Conservation (phyloP, 2,888 invertebrate species). For the Caenorhabditis plicata region DNA sequence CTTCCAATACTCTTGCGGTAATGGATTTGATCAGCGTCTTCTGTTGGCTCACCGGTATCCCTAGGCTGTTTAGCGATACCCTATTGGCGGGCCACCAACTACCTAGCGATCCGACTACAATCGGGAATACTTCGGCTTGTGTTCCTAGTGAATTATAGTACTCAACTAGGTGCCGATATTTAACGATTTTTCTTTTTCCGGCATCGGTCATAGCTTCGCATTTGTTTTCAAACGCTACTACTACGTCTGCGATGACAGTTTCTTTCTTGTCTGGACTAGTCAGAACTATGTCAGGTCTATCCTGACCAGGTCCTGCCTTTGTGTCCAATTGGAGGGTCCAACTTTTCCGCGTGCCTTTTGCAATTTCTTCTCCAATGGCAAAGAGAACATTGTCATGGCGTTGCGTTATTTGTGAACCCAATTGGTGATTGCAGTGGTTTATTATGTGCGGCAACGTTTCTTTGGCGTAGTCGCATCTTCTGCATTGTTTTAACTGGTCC, state of each 20-base stretch:
- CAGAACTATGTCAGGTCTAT: conserved; percentile 1
- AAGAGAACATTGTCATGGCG: conserved; percentile 2
- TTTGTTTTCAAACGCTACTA: conserved; percentile 5
- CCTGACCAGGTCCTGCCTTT: neutral
- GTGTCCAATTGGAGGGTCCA: neutral
- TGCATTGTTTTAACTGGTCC: too few relatives aligned
- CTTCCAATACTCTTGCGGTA: neutral
- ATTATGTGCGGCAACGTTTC: conserved; percentile 5
- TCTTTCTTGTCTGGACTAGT: neutral
- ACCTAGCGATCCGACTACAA: conserved; percentile 1
- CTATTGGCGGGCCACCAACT: neutral
- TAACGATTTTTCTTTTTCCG: neutral
- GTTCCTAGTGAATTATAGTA: neutral
- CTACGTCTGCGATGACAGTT: conserved; percentile 2
- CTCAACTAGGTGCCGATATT: conserved; percentile 2
- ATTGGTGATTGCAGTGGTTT: neutral
- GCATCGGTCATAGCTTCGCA: neutral
- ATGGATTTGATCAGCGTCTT: too few relatives aligned
- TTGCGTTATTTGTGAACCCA: neutral
- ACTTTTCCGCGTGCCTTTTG: neutral
- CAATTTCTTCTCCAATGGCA: neutral
- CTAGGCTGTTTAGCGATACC: neutral
- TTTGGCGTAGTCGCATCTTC: neutral
- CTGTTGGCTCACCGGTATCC: too few relatives aligned
- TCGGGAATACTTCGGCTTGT: neutral